Evolutionary conservation across 2,888 invertebrate genomes (phyloP).

Genomic region (Synanthedon myopaeformis): DNA sequence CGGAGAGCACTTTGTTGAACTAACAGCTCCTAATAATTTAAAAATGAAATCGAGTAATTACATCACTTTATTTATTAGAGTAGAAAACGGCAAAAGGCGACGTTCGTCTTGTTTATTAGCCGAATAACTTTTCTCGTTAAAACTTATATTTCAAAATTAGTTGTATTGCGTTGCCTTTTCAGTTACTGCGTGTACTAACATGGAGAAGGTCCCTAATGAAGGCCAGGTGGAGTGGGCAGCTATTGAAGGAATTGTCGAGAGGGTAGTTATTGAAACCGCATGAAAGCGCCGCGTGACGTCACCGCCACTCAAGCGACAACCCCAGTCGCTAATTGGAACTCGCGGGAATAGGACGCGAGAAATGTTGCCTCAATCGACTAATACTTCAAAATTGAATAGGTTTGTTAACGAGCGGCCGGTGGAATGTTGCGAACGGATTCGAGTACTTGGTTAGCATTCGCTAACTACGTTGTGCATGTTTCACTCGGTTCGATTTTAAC

Average conservation of each 20-base stretch:
- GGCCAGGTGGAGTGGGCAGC: conserved; percentile 64
- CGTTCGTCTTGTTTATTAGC: conserved; percentile 41
- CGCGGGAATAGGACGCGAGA: conserved; percentile 63
- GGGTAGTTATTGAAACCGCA: conserved; percentile 67
- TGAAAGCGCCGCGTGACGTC: conserved; percentile 66
- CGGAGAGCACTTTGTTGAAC: conserved; percentile 45
- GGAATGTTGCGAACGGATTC: conserved; percentile 52
- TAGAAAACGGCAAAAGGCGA: conserved; percentile 9
- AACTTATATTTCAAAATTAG: conserved; percentile 54
- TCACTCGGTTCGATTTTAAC: not conserved
- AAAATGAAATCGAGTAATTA: conserved; percentile 55
- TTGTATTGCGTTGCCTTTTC: conserved; percentile 47
- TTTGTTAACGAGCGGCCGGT: conserved; percentile 63
- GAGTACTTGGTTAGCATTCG: conserved; percentile 41
- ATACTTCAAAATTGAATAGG: conserved; percentile 66
- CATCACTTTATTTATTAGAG: conserved; percentile 8
- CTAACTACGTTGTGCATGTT: conserved; percentile 15
- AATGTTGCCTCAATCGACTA: conserved; percentile 64
- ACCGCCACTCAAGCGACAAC: conserved; percentile 59
- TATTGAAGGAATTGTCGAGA: conserved; percentile 63
- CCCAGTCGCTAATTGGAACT: conserved; percentile 68
- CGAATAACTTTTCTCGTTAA: conserved; percentile 56
- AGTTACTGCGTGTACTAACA: conserved; percentile 36
- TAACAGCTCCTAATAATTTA: conserved; percentile 57
- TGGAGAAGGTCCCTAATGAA: conserved; percentile 61